These are phyloP conservation scores for Rhinolophus ferrumequinum DNA, from an alignment of 2,113 vertebrate species.

Conservation along the genomic window DNA sequence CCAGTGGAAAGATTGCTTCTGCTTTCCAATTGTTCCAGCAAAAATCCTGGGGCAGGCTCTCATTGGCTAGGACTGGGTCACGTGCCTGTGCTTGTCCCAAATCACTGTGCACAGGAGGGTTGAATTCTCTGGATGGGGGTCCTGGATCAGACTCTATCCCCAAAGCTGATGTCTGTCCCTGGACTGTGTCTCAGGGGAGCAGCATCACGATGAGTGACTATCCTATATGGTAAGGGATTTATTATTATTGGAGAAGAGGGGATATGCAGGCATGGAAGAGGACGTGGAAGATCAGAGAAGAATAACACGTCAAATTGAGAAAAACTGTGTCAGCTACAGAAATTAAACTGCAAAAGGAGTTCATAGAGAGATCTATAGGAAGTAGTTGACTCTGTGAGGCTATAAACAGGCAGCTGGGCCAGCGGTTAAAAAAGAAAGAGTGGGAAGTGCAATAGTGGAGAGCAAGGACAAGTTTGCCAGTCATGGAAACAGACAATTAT, in stretches of 20 bases:
- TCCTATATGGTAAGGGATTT: background rate
- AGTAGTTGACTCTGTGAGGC: background rate
- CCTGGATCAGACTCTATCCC: background rate
- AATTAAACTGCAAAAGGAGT: background rate
- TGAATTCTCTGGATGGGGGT: background rate
- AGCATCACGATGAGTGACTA: background rate
- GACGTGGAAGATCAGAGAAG: background rate
- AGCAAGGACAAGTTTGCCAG: background rate
- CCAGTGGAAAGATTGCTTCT: background rate
- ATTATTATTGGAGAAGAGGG: background rate
- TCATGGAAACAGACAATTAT: background rate
- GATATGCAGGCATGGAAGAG: background rate
- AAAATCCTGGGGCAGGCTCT: background rate
- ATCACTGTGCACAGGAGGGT: background rate
- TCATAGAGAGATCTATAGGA: background rate
- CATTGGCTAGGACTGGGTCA: background rate
- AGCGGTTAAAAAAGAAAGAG: background rate
- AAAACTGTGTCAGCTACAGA: background rate
- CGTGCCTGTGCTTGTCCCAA: background rate
- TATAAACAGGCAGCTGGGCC: background rate
- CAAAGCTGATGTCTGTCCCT: background rate
- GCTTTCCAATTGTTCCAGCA: background rate
- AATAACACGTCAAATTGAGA: background rate
- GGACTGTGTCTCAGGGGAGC: background rate
- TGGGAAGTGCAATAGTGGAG: background rate